These are phyloP conservation scores for Apolygus lucorum DNA, from an alignment of 1,140 invertebrate genomes.

Conservation along the genomic window DNA sequence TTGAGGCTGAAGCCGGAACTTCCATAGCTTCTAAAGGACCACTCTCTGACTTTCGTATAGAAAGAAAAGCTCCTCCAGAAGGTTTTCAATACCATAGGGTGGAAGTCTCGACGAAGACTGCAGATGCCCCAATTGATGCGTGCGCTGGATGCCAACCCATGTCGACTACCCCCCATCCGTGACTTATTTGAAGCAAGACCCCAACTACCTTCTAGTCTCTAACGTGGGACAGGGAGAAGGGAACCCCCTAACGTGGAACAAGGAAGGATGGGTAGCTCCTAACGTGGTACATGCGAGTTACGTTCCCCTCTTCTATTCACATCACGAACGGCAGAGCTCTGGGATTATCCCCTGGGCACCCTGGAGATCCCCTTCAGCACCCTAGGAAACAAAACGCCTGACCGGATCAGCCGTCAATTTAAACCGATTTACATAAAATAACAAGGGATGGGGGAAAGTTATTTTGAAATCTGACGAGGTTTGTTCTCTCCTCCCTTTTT, in stretches of 20 bases:
- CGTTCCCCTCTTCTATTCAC: neutral
- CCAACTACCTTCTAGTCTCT: no score
- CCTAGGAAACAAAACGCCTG: neutral
- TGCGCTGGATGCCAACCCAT: neutral
- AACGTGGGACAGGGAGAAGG: no score
- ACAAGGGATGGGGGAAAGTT: neutral
- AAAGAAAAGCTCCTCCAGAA: neutral
- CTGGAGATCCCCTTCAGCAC: neutral
- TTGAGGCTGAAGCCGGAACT: no score
- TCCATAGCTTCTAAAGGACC: no score
- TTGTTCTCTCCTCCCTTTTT: neutral
- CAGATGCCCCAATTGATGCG: constrained; percentile 8
- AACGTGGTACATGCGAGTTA: no score
- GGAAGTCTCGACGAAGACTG: neutral
- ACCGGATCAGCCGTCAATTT: constrained; percentile 5
- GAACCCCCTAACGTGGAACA: neutral
- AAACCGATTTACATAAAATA: constrained; percentile 9
- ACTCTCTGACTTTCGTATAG: no score
- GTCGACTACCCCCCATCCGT: neutral
- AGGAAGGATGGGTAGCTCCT: neutral
- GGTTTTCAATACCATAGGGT: neutral
- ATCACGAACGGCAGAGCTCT: neutral
- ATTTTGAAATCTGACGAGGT: neutral
- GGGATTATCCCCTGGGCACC: constrained; percentile 4
- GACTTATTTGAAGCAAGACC: neutral